Percentiles rank a stretch among this genome's conserved stretches.
Conservation (phyloP, 2,888 invertebrate genomes). For the Odontothrips loti region DNA sequence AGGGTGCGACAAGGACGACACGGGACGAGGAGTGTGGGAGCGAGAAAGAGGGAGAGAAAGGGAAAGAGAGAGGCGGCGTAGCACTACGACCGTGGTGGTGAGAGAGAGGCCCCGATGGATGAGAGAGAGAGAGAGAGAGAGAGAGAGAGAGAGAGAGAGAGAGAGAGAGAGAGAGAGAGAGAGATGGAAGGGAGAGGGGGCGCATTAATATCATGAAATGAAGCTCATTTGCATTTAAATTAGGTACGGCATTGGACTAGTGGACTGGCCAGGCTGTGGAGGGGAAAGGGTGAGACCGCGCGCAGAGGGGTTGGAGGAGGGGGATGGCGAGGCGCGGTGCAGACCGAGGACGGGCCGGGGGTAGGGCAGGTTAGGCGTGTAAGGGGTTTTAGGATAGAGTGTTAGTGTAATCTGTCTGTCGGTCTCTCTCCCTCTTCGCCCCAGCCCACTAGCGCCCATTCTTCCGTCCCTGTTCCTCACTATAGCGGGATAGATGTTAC, state of each 20-base stretch:
- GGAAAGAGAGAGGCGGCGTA: slow-evolving; percentile 5
- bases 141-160: slow-evolving; percentile 35
- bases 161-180: slow-evolving; percentile 42
- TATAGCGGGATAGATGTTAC: no score
- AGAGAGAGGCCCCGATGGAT: no score
- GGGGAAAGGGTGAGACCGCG: neutral
- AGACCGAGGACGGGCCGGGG: neutral
- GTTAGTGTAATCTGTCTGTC: neutral
- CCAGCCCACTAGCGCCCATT: neutral
- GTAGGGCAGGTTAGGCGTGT: neutral
- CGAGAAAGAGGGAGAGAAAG: slow-evolving; percentile 36
- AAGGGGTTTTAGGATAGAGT: no score
- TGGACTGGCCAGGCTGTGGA: slow-evolving; percentile 30
- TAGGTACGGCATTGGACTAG: slow-evolving; percentile 53
- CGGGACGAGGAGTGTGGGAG: slow-evolving; percentile 15
- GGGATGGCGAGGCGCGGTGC: neutral
- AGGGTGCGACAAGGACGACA: neutral
- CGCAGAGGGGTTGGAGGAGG: slow-evolving; percentile 12
- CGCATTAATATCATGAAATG: slow-evolving; percentile 81
- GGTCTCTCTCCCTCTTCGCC: neutral
- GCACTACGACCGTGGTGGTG: slow-evolving; percentile 38
- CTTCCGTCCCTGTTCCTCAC: neutral
- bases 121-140: slow-evolving; percentile 40
- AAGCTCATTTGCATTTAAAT: slow-evolving; percentile 89
- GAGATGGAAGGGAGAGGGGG: slow-evolving; percentile 53